phyloP scores from a whole-genome alignment of 1,140 invertebrate species.

The Potamilus streckersoni region DNA sequence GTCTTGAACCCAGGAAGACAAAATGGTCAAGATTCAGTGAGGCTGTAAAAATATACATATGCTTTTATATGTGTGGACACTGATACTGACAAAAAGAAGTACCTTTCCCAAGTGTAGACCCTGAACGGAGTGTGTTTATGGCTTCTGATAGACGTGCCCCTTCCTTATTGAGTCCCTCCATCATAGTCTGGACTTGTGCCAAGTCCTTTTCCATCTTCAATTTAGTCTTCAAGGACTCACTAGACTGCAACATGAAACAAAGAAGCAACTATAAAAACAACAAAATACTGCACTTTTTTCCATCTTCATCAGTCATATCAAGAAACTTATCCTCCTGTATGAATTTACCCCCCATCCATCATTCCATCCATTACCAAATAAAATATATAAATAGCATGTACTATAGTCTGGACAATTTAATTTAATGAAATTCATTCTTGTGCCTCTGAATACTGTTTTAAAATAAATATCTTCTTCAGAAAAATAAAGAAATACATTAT shows the following conservation, averaged over 20 bases:
- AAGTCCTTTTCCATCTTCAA: slow-evolving; percentile 81
- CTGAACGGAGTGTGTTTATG: slow-evolving; percentile 79
- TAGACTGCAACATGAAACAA: slow-evolving; percentile 42
- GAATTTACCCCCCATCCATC: neutral
- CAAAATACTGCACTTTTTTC: neutral
- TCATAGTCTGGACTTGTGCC: slow-evolving; percentile 83
- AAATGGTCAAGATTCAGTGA: no score
- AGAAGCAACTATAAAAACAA: neutral
- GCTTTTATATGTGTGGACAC: neutral
- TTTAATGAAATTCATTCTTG: neutral
- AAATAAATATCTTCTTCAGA: neutral
- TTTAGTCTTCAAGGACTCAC: slow-evolving; percentile 63
- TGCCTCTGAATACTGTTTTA: no score
- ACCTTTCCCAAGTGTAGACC: slow-evolving; percentile 70
- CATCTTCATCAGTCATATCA: slow-evolving; percentile 3
- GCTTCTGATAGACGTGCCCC: slow-evolving; percentile 84
- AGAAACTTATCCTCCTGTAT: neutral
- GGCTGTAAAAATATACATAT: neutral
- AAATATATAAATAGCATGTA: neutral
- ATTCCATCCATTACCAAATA: neutral
- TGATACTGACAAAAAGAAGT: slow-evolving; percentile 22
- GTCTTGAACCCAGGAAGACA: no score
- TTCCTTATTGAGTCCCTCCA: slow-evolving; percentile 85
- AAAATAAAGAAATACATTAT: neutral
- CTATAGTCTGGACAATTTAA: neutral